Evolutionary conservation across 2,888 invertebrate species (phyloP), one percentile per base, ranked within the genome.

Genomic region (Desoria tigrina): DNA sequence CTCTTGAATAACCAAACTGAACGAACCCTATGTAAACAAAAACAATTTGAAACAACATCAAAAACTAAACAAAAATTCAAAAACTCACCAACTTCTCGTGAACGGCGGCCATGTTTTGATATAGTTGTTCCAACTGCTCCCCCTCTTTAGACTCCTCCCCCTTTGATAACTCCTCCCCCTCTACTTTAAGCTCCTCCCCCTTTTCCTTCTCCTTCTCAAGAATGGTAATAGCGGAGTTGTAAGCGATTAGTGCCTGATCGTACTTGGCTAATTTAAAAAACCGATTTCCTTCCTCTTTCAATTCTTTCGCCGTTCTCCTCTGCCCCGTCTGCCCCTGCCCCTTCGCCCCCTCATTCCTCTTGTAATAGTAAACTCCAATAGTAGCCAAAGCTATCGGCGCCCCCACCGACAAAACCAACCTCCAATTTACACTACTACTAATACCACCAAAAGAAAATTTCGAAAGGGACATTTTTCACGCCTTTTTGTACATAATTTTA

Each of bases 81-180:
- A 24, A 26, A 16, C 78, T 79, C 79, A 86, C 86, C 78, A 94
- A 82, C 80, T 94, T 91, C 80, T 96, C 96, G 80, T 93, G 92
- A 50, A 94, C 92, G 18, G 96, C 97, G 14, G 96, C 97, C 77
- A 95, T 87, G 79, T 97, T 97, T 80, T 97, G 97, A 80, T 94
- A 94, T 81, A 92, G 94, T 18, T 92, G 94, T 0, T 96, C 89
- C 62, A 94, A 82, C 75, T 92, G 92, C 1, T 85, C 84, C 27
- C 83, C 83, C 76, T 88, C 86, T 63, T 90, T 86, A 69, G 84
- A 82, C 0, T 92, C 90, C 77, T 94, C 92, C n/a, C n/a, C n/a
- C n/a, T n/a, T n/a, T n/a, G n/a, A n/a, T n/a, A n/a, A n/a, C n/a
- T n/a, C n/a, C n/a, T n/a, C n/a, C n/a, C n/a, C n/a, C n/a, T n/a